These are phyloP conservation scores for Carettochelys insculpta DNA, from an alignment of 2,113 vertebrate species.

Conservation along the genomic window DNA sequence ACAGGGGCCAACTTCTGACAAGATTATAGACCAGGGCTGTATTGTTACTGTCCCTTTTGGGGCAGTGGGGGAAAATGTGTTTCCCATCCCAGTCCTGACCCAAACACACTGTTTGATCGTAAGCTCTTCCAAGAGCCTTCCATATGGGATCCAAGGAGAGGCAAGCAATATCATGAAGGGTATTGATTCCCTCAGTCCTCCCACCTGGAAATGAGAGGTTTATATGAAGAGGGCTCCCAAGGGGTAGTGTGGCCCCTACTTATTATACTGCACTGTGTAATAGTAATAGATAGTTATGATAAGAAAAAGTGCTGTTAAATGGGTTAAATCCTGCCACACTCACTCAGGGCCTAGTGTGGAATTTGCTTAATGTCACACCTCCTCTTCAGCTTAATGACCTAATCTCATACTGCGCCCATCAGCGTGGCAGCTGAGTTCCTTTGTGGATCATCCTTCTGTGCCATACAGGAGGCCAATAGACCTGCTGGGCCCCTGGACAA, in stretches of 20 bases:
- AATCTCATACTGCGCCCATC: accelerated
- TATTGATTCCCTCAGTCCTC: background rate
- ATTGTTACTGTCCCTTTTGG: background rate
- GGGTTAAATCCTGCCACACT: background rate
- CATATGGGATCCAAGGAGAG: background rate
- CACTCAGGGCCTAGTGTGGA: background rate
- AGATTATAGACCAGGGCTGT: background rate
- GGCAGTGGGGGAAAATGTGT: background rate
- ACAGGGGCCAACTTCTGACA: background rate
- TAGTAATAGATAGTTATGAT: background rate
- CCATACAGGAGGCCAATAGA: too few relatives aligned
- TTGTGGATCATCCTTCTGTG: background rate
- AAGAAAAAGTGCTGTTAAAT: background rate
- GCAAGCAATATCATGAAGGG: background rate
- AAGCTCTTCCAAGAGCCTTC: background rate
- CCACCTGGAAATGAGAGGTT: background rate
- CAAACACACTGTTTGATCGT: background rate
- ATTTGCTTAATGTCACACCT: background rate
- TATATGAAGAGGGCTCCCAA: background rate
- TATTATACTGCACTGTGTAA: background rate
- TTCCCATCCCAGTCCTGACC: background rate
- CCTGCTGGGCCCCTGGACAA: too few relatives aligned
- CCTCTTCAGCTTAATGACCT: accelerated
- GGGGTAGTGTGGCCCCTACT: background rate
- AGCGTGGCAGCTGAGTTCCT: accelerated